Percentiles rank a stretch among this genome's conserved stretches.
phyloP scores from a whole-genome alignment of 35 echinoderm and acorn worm species.

The Lytechinus variegatus region DNA sequence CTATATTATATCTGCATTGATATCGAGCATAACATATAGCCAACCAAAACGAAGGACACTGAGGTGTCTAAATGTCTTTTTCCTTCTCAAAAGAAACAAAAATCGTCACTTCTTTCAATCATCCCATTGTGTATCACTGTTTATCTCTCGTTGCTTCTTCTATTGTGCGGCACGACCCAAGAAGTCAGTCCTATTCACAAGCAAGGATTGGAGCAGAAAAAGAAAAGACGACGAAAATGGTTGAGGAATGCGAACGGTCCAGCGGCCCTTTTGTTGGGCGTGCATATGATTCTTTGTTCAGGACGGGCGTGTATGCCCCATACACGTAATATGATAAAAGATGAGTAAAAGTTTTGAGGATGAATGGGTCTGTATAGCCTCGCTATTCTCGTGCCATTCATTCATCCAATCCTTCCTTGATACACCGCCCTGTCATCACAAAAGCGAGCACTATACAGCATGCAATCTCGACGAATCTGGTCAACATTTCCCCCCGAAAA shows the following conservation, averaged over 20 bases:
- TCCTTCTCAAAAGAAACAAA: background rate
- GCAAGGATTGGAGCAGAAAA: background rate
- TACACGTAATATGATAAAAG: background rate
- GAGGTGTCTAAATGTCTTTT: slow-evolving; percentile 13
- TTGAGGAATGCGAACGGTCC: slow-evolving; percentile 2
- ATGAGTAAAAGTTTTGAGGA: background rate
- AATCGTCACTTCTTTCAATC: background rate
- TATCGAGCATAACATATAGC: background rate
- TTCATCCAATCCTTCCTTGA: background rate
- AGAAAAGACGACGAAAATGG: background rate
- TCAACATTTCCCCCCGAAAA: background rate
- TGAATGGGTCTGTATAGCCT: background rate
- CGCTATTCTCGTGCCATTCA: background rate
- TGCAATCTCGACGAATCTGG: background rate
- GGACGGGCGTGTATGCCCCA: background rate
- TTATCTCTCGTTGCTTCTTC: background rate
- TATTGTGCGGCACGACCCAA: background rate
- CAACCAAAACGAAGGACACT: background rate
- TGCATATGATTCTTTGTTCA: background rate
- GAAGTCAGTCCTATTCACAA: background rate
- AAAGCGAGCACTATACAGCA: background rate
- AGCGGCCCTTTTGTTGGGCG: slow-evolving; percentile 4
- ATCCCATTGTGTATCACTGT: background rate
- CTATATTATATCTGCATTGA: too few species aligned
- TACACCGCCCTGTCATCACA: background rate